phyloP scores from a whole-genome alignment of 1,140 invertebrate genomes.

The Drosophila miranda region DNA sequence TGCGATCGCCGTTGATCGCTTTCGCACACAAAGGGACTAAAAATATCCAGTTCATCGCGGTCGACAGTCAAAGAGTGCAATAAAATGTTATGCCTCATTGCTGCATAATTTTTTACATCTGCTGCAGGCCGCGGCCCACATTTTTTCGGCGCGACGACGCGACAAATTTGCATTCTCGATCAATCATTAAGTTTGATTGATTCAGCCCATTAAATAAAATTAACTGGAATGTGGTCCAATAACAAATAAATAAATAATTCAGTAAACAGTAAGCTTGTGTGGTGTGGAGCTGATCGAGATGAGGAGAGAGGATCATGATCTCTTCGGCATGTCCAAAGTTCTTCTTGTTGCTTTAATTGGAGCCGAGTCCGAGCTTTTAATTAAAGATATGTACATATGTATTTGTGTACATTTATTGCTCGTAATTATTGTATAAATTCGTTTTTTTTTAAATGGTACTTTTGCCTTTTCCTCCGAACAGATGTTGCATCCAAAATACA shows the following conservation, averaged over 20 bases:
- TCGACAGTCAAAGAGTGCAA: slow-evolving; percentile 49
- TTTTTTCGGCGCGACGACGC: slow-evolving; percentile 45
- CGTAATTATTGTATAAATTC: slow-evolving; percentile 47
- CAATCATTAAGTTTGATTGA: slow-evolving; percentile 50
- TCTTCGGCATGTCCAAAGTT: slow-evolving; percentile 14
- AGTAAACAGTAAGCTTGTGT: slow-evolving; percentile 33
- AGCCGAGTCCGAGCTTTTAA: slow-evolving; percentile 31
- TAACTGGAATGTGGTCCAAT: slow-evolving; percentile 56
- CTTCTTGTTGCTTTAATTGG: slow-evolving; percentile 38
- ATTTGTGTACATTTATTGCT: slow-evolving; percentile 15
- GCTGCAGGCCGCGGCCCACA: slow-evolving; percentile 26
- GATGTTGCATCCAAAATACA: neutral
- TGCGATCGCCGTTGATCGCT: slow-evolving; percentile 18
- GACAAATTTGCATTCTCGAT: slow-evolving; percentile 44
- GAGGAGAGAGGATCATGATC: slow-evolving; percentile 11
- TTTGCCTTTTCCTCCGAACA: slow-evolving; percentile 37
- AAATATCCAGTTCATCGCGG: slow-evolving; percentile 62
- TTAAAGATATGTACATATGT: slow-evolving; percentile 19
- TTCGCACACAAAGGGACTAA: slow-evolving; percentile 64
- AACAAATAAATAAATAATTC: slow-evolving; percentile 61
- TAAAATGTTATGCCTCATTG: slow-evolving; percentile 63
- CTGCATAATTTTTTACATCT: slow-evolving; percentile 60
- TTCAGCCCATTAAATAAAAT: slow-evolving; percentile 54
- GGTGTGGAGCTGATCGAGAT: slow-evolving; percentile 44
- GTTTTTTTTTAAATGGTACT: slow-evolving; percentile 48